Evolutionary conservation across 1,140 invertebrate species (phyloP).

Genomic region (Lasioglossum baleicum): DNA sequence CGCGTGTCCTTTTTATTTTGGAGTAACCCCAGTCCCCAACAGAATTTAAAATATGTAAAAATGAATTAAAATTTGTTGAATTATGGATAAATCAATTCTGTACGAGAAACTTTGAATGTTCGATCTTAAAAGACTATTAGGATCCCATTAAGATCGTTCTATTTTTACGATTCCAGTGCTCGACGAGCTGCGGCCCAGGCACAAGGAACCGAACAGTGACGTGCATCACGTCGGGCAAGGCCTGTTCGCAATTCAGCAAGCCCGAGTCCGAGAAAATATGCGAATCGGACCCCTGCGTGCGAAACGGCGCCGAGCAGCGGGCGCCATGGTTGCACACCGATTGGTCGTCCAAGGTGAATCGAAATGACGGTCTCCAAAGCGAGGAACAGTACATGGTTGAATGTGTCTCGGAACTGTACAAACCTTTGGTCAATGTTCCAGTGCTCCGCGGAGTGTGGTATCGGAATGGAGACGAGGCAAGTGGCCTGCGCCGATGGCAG

Average conservation of each 20-base stretch:
- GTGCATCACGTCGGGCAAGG: slow-evolving; percentile 70
- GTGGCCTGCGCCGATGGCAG: slow-evolving; percentile 79
- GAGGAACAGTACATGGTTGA: too few relatives aligned
- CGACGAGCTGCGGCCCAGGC: slow-evolving; percentile 70
- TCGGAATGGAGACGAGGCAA: slow-evolving; percentile 75
- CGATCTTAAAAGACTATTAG: too few relatives aligned
- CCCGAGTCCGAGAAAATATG: slow-evolving; percentile 68
- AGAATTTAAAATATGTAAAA: too few relatives aligned
- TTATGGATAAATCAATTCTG: too few relatives aligned
- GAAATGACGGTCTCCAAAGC: too few relatives aligned
- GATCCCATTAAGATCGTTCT: too few relatives aligned
- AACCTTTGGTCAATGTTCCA: slow-evolving; percentile 24
- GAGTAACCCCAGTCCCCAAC: too few relatives aligned
- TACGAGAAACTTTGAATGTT: too few relatives aligned
- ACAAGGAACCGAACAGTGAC: slow-evolving; percentile 69
- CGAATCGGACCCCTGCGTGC: slow-evolving; percentile 60
- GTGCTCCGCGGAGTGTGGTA: slow-evolving; percentile 72
- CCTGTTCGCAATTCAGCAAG: slow-evolving; percentile 61
- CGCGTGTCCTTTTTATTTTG: too few relatives aligned
- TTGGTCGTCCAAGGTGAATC: slow-evolving; percentile 71
- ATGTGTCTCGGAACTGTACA: too few relatives aligned
- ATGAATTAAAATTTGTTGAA: too few relatives aligned
- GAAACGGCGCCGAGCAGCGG: slow-evolving; percentile 27
- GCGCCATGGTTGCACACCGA: slow-evolving; percentile 71
- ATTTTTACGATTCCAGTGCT: slow-evolving; percentile 61